A percentile compares a stretch with the other conserved stretches of the same genome.
Evolutionary conservation across 2,113 vertebrate species (phyloP).

Genomic region (Gorsachius goisagi): DNA sequence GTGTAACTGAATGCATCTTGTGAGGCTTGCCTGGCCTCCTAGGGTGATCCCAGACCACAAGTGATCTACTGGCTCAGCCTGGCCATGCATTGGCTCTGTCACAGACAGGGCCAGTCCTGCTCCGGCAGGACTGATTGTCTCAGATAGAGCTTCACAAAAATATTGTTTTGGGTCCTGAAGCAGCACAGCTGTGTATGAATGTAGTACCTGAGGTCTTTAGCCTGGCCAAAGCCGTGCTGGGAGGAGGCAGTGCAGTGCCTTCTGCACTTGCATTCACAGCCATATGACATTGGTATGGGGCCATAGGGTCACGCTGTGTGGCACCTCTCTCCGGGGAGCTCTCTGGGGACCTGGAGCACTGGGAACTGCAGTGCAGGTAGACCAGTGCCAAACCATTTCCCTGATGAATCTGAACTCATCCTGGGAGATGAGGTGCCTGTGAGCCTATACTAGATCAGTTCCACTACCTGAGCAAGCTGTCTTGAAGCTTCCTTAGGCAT

Average conservation of each 20-base stretch:
- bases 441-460: background rate
- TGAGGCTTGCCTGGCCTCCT: background rate
- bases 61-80: background rate
- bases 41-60: background rate
- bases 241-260: background rate
- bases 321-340: background rate
- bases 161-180: background rate
- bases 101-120: background rate
- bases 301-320: background rate
- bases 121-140: background rate
- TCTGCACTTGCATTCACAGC: background rate
- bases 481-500: background rate
- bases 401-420: background rate
- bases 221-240: background rate
- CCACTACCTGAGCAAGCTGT: background rate
- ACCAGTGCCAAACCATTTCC: background rate
- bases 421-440: background rate
- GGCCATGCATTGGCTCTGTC: rapidly evolving
- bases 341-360: background rate
- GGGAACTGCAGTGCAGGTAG: background rate
- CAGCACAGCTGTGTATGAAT: background rate
- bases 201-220: background rate
- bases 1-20: background rate
- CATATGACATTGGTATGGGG: rapidly evolving
- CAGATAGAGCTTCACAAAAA: background rate